Evolutionary conservation across 2,797 vertebrate species (phyloP), one percentile per base, ranked within the genome.

Genomic region (Falco columbarius): DNA sequence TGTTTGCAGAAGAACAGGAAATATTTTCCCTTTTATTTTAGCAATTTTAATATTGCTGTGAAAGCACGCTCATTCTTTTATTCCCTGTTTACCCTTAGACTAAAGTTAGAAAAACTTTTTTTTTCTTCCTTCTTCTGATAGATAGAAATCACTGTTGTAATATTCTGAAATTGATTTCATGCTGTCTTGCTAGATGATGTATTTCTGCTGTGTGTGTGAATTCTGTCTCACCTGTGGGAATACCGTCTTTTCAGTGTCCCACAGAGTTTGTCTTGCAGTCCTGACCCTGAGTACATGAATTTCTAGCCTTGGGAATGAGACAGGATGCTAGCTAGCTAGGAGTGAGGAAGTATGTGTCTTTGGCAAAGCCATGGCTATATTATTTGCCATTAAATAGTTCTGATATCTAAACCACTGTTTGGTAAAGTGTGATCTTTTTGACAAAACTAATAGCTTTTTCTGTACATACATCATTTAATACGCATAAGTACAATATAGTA

Each of bases 1-100:
- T 68, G 44, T 42, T 83, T 0, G 1, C 32, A 72, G 65, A 92
- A 71, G 73, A 47, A 59, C 52, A 22, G 44, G 93, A 95, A 95
- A 93, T 96, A 88, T 76, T 95, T 95, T 89, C 5, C 30, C 12
- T 19, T 91, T 89, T 94, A 73, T 86, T 91, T 81, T 90, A 84
- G 74, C 59, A 59, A 42, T 89, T 79, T 80, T 90, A 58, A 67
- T 93, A 67, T n/a, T 84, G 24, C 62, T 55, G 21, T 81, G 58
- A 74, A 88, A 91, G 83, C n/a, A 67, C n/a, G 26, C 26, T 90
- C 21, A 5, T 73, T 91, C 30, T 94, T 90, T 77, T 24, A 24
- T 17, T 90, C 47, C 32, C 14, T 97, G 40, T 95, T 95, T 96
- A 86, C 58, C 23, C 36, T 72, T 81, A 75, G 73, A 65, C 58